Conservation (phyloP, 2,113 vertebrate species). For the Serilophus lunatus region DNA sequence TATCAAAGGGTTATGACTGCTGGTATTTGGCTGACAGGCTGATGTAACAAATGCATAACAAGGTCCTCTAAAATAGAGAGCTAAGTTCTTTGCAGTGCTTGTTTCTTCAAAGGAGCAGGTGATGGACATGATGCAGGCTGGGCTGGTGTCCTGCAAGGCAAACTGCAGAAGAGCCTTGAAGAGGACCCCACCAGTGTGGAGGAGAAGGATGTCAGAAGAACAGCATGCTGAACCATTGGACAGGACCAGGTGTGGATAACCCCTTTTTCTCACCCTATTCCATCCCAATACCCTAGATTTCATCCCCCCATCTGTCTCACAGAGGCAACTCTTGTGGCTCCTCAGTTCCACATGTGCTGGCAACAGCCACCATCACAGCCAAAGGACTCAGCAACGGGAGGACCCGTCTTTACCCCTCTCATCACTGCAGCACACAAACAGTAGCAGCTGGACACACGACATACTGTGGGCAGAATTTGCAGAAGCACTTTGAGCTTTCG, state of each 20-base stretch:
- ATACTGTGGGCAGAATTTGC: neutral
- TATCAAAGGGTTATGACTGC: constrained; percentile 1
- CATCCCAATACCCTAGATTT: neutral
- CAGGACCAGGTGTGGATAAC: neutral
- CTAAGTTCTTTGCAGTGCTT: neutral
- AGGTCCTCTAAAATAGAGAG: neutral
- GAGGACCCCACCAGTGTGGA: neutral
- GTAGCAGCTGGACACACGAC: neutral
- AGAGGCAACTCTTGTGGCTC: neutral
- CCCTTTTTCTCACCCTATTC: neutral
- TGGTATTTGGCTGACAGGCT: neutral
- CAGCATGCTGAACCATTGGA: rapidly evolving
- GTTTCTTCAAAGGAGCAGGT: neutral
- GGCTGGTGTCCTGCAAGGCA: neutral
- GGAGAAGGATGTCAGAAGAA: neutral
- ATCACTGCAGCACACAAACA: neutral
- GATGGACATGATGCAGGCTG: rapidly evolving
- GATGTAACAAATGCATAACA: neutral
- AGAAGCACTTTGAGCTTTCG: constrained; percentile 17
- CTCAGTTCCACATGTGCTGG: rapidly evolving
- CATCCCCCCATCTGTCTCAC: neutral
- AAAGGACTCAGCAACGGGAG: neutral
- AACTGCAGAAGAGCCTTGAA: neutral
- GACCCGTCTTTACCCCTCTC: neutral
- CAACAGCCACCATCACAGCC: neutral